Evolutionary conservation across 2,113 vertebrate species (phyloP).

Genomic region (Pedionomus torquatus): DNA sequence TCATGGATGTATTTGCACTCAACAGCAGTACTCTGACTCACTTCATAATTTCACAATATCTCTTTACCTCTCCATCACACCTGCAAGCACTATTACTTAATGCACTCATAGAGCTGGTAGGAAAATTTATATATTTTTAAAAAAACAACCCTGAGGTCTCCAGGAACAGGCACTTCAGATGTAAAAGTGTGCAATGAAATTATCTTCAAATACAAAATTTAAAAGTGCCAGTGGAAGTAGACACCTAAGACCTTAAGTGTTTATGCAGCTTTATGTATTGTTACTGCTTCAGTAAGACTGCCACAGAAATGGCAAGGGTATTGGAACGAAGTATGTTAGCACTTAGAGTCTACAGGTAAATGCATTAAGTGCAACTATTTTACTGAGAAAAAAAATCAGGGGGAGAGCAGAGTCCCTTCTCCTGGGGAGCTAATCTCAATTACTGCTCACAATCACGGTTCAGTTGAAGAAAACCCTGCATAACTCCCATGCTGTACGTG

Average conservation of each 20-base stretch:
- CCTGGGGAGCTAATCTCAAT: neutral
- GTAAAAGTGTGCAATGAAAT: conserved; percentile 11
- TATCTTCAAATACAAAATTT: neutral
- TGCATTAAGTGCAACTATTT: conserved; percentile 13
- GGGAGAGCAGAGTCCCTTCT: neutral
- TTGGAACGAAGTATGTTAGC: neutral
- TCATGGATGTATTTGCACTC: neutral
- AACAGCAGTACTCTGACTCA: neutral
- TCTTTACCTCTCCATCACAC: neutral
- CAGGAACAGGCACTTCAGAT: neutral
- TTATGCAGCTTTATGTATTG: conserved; percentile 10
- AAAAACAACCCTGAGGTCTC: neutral
- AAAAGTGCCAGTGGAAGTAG: neutral
- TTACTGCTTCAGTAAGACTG: conserved; percentile 21
- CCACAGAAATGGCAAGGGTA: neutral
- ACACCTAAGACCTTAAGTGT: neutral
- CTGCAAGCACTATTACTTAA: neutral
- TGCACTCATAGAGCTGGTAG: neutral
- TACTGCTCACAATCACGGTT: neutral
- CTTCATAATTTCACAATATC: neutral
- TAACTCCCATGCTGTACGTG: neutral
- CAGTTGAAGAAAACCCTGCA: neutral
- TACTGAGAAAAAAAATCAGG: neutral
- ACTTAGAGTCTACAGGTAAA: neutral
- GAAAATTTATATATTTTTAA: neutral